Base-by-base conservation (phyloP, 2,888 invertebrate species). In the Chaitophorus viminalis region DNA sequence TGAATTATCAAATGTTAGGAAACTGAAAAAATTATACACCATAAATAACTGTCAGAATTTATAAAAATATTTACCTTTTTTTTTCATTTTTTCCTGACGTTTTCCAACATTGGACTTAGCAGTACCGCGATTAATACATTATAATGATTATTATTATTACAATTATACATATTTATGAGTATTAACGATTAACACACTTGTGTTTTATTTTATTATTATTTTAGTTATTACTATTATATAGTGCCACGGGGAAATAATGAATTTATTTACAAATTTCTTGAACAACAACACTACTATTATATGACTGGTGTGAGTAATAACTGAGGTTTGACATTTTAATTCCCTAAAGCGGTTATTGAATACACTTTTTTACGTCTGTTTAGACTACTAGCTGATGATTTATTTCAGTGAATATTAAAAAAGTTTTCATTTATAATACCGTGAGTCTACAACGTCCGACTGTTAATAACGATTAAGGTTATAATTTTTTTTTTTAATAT, bases 401-500 rank as follows among this genome's bases (percentile, higher is more conserved):
- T 84, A 84, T 84, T 77, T 77, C 76, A 3, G 46, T n/a, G 76
- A 84, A 68, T 84, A 84, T 84, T 84, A 84, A 84, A 84, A 84
- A 84, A 84, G 84, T 84, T 84, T 84, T 84, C 76, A 68, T 84
- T 84, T 84, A 77, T 68, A 84, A 68, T 65, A 76, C 76, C n/a
- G n/a, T n/a, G 21, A 25, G 39, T 75, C 39, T 68, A 76, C 84
- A 33, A 17, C 84, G 33, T 84, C 65, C 65, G 46, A 75, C 84
- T 76, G 83, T 84, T 84, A 77, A 84, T 84, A 84, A 84, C 84
- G 76, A 83, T 83, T 83, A 83, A 75, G 83, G 83, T 75, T 77
- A n/a, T 84, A 39, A 65, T 84, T 76, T 29, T 39, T 36, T 74
- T 31, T 76, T 65, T 65, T 65, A 83, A 46, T 68, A 68, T 68